A percentile compares a stretch with the other conserved stretches of the same genome.
phyloP scores from a whole-genome alignment of 2,113 vertebrate genomes.

The Bos javanicus region DNA sequence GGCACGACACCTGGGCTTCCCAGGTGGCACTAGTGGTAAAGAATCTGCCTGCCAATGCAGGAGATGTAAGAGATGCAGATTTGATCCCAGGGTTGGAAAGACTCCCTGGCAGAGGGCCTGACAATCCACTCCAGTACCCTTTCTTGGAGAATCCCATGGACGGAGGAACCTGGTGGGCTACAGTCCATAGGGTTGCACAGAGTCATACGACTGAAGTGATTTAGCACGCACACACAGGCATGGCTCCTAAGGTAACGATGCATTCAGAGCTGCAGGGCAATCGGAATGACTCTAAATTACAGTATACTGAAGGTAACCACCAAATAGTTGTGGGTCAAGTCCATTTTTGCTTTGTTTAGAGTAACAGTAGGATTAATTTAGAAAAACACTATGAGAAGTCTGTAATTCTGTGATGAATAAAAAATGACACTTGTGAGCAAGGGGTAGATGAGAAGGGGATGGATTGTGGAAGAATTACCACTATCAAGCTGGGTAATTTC shows the following conservation, averaged over 20 bases:
- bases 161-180: neutral
- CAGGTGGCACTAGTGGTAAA: neutral
- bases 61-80: neutral
- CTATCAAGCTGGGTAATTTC: neutral
- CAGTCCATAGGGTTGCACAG: neutral
- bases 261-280: neutral
- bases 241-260: neutral
- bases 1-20: neutral
- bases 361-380: neutral
- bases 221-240: neutral
- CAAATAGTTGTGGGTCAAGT: neutral
- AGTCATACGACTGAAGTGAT: neutral
- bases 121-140: neutral
- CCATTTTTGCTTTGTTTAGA: neutral
- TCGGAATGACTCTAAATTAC: slow-evolving; percentile 16
- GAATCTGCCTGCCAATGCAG: neutral
- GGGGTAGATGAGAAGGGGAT: neutral
- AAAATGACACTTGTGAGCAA: neutral
- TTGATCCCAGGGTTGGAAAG: neutral
- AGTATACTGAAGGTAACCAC: neutral
- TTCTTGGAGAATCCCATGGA: neutral
- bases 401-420: slow-evolving; percentile 24
- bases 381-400: neutral
- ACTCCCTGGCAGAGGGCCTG: neutral
- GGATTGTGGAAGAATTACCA: neutral